Evolutionary conservation across 2,113 vertebrate species (phyloP).

Genomic region (Perca fluviatilis): DNA sequence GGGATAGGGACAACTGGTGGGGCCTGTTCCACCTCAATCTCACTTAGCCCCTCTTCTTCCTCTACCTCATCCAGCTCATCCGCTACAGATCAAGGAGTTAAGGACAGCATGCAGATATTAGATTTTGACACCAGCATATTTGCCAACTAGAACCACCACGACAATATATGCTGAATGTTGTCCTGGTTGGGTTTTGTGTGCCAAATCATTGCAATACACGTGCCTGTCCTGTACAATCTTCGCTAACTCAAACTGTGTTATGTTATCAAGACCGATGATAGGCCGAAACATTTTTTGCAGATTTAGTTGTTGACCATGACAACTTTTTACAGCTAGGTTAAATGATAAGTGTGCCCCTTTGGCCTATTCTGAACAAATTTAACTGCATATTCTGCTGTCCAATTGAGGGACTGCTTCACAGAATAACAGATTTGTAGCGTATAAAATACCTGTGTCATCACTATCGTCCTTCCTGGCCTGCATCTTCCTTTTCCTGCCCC

Average conservation of each 20-base stretch:
- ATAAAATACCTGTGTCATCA: constrained; percentile 64
- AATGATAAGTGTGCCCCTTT: not conserved
- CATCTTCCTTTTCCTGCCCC: constrained; percentile 98
- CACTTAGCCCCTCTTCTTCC: constrained; percentile 85
- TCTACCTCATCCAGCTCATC: constrained; percentile 91
- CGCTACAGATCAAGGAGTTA: constrained; percentile 24
- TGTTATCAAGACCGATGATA: not conserved
- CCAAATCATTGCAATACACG: not conserved
- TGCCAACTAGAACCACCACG: not conserved
- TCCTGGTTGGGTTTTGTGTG: not conserved
- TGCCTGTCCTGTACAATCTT: not conserved
- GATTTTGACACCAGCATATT: not conserved
- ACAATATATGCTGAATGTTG: not conserved
- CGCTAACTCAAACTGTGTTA: not conserved
- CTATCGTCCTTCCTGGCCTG: constrained; percentile 91
- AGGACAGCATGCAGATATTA: not conserved
- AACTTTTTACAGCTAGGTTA: not conserved
- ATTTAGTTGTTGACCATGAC: not conserved
- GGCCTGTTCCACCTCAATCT: constrained; percentile 90
- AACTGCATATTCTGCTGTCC: not conserved
- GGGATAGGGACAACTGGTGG: constrained; percentile 85
- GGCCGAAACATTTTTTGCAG: not conserved
- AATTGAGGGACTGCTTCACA: not conserved
- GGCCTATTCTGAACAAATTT: not conserved
- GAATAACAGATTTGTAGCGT: not conserved